Evolutionary conservation across 64 coral and sea anemone genomes (phyloP), one percentile per base, ranked within the genome.

Genomic region (Montipora efflorescens): DNA sequence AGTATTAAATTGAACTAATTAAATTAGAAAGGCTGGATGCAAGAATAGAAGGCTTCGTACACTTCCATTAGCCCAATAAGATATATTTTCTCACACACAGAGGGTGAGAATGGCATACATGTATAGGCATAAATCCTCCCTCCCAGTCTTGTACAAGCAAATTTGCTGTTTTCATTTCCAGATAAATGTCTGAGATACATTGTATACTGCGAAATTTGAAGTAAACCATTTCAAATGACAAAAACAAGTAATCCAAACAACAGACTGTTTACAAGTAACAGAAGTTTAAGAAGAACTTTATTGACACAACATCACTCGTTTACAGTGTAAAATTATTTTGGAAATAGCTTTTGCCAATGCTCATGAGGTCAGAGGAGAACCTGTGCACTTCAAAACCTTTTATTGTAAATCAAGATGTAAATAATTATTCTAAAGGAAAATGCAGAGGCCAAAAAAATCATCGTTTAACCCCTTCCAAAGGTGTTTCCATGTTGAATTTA

Each of bases 391-490:
- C 5, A 67, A 67, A 67, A 67, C 64, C 10, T 67, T 67, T 67
- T 67, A 16, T 67, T 67, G 64, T 67, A 67, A 67, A 67, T 67
- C 10, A 67, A 67, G 14, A 67, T 13, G 64, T 67, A 67, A 67
- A 67, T 67, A 67, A 67, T 16, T 67, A 67, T 67, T 67, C 64
- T 11, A 67, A 67, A 67, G 64, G 64, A 67, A 67, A 67, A 67
- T 67, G 64, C 64, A 67, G 64, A 67, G 64, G 64, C 64, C 5
- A 11, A 67, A 67, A 67, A 67, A 67, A 25, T 16, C 4, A 78
- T 78, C 76, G 4, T 81, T 91, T 80, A 91, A 28, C 74, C 89
- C 79, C 78, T 22, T 67, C 89, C 78, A 74, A 91, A 91, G 64
- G 79, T 80, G 59, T 73, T 64, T 68, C 58, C 89, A 91, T 83